Conservation (phyloP, 2,888 invertebrate species). For the Acutogordius australiensis region DNA sequence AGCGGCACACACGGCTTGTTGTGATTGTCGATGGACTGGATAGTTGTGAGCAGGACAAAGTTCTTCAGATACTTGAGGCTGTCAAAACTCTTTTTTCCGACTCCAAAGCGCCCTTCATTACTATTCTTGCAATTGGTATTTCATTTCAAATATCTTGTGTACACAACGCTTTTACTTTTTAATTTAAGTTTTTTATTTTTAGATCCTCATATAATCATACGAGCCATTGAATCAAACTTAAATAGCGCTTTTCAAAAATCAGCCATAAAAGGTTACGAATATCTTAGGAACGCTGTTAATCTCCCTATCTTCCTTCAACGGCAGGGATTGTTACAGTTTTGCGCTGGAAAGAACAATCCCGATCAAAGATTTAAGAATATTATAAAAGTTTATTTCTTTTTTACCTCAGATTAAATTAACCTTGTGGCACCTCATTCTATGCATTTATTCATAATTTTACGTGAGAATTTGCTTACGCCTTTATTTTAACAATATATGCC, state of each 20-base stretch:
- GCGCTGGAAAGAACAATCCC: constrained; percentile 13
- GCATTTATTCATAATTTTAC: too few relatives aligned
- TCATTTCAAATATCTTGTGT: too few relatives aligned
- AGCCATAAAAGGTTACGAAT: constrained; percentile 63
- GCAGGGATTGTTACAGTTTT: constrained; percentile 41
- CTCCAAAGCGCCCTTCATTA: constrained; percentile 68
- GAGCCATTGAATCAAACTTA: constrained; percentile 30
- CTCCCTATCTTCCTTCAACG: constrained; percentile 91
- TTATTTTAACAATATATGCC: too few relatives aligned
- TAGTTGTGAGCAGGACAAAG: constrained; percentile 85
- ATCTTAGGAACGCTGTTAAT: constrained; percentile 74
- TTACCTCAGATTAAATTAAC: too few relatives aligned
- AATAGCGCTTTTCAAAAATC: constrained; percentile 45
- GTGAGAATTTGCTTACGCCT: too few relatives aligned
- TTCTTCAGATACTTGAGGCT: constrained; percentile 50
- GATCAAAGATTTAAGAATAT: neutral
- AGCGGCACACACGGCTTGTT: constrained; percentile 68
- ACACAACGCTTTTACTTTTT: too few relatives aligned
- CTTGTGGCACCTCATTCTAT: too few relatives aligned
- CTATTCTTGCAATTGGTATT: constrained; percentile 30
- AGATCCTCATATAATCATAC: constrained; percentile 90
- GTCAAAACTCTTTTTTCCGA: constrained; percentile 78
- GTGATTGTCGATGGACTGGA: constrained; percentile 86
- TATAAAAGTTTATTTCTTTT: too few relatives aligned
- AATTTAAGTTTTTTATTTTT: constrained; percentile 24